phyloP scores from a whole-genome alignment of 2,797 vertebrate genomes.

The Protosalanx chinensis region DNA sequence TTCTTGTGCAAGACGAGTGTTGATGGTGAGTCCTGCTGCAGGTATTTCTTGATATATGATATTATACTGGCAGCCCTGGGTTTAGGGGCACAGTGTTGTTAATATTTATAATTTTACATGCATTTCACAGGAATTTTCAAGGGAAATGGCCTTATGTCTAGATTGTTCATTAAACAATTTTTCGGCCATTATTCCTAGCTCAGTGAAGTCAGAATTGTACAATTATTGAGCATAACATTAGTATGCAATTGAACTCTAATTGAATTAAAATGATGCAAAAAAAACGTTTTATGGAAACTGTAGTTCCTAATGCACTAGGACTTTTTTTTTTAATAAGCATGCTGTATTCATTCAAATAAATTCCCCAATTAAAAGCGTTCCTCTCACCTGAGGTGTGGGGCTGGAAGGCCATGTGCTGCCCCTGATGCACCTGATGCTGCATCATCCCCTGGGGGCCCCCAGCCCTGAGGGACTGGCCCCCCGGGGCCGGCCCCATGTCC shows the following conservation, averaged over 20 bases:
- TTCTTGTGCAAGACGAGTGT: no score
- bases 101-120: constrained; percentile 22
- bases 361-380: neutral
- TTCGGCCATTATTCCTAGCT: constrained; percentile 28
- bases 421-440: constrained; percentile 72
- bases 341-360: no score
- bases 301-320: constrained; percentile 6
- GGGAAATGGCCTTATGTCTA: constrained; percentile 14
- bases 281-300: neutral
- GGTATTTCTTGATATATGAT: constrained; percentile 2
- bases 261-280: neutral
- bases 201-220: constrained; percentile 26
- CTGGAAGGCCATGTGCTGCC: constrained; percentile 75
- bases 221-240: constrained; percentile 30
- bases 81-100: constrained; percentile 7
- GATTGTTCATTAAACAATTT: constrained; percentile 26
- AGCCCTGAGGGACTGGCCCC: constrained; percentile 66
- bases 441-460: constrained; percentile 77
- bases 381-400: constrained; percentile 80
- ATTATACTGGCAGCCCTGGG: neutral
- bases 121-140: constrained; percentile 19
- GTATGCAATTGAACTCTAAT: constrained; percentile 15
- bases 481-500: constrained; percentile 67
- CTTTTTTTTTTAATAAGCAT: neutral
- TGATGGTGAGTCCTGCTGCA: neutral